phyloP scores from a whole-genome alignment of 2,797 vertebrate genomes.

The Dicrostonyx torquatus region DNA sequence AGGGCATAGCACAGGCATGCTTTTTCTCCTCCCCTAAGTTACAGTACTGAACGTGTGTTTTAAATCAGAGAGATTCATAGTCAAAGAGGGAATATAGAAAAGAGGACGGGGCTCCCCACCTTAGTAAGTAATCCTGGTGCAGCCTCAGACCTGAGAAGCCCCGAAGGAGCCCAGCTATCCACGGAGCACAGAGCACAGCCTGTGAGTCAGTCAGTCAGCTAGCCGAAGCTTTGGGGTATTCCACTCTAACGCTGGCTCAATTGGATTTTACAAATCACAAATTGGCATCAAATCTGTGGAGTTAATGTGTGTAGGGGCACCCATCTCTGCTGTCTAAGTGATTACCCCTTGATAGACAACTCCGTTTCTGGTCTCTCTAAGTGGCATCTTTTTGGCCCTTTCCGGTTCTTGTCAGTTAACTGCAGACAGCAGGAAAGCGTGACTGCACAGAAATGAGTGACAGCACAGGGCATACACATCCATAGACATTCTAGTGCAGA shows the following conservation, averaged over 20 bases:
- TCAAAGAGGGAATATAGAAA: neutral
- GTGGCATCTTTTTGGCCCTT: neutral
- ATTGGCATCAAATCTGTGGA: neutral
- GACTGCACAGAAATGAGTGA: neutral
- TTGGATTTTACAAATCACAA: constrained; percentile 17
- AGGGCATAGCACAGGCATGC: neutral
- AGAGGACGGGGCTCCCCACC: neutral
- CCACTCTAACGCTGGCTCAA: neutral
- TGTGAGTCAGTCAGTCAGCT: neutral
- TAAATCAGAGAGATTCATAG: neutral
- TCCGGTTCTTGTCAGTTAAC: neutral
- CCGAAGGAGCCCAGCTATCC: neutral
- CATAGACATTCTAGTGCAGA: neutral
- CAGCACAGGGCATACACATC: accelerated
- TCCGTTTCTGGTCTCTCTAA: neutral
- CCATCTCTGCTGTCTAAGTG: neutral
- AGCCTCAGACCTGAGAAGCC: neutral
- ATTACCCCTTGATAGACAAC: neutral
- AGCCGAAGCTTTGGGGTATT: neutral
- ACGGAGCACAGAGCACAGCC: too few species aligned
- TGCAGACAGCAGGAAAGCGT: neutral
- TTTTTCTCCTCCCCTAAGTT: neutral
- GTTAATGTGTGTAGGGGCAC: too few species aligned
- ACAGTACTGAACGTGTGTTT: neutral
- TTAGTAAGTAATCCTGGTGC: neutral